Percentiles rank a stretch among this genome's conserved stretches.
Evolutionary conservation across 2,888 invertebrate genomes (phyloP).

Genomic region (Melinaea menophilus): DNA sequence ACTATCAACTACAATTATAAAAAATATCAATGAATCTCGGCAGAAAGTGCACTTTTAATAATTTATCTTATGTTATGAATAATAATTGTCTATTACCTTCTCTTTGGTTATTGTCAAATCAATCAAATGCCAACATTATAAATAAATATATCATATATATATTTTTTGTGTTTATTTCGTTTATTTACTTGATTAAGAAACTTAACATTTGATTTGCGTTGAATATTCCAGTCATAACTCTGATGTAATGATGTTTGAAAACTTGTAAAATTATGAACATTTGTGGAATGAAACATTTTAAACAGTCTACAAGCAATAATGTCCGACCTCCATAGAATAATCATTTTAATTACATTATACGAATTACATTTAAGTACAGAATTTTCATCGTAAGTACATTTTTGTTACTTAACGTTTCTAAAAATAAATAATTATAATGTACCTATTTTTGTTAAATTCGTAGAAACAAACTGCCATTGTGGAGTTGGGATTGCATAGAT

Average conservation of each 20-base stretch:
- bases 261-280: neutral
- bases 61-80: no score
- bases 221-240: no score
- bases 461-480: slow-evolving; percentile 71
- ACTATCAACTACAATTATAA: no score
- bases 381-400: neutral
- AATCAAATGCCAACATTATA: no score
- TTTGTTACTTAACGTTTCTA: neutral
- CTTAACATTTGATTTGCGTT: no score
- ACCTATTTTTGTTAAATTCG: slow-evolving; percentile 29
- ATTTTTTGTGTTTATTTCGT: no score
- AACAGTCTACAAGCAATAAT: neutral
- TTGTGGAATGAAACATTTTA: neutral
- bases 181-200: no score
- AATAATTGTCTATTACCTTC: no score
- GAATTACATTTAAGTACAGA: neutral
- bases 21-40: no score
- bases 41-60: no score
- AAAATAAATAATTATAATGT: neutral
- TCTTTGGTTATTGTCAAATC: no score
- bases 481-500: slow-evolving; percentile 86
- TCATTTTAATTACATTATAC: neutral
- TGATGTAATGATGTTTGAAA: neutral
- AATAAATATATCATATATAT: no score
- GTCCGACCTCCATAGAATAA: slow-evolving; percentile 1